Evolutionary conservation across 2,888 invertebrate species (phyloP).

Genomic region (Drosophila flavopinicola): DNA sequence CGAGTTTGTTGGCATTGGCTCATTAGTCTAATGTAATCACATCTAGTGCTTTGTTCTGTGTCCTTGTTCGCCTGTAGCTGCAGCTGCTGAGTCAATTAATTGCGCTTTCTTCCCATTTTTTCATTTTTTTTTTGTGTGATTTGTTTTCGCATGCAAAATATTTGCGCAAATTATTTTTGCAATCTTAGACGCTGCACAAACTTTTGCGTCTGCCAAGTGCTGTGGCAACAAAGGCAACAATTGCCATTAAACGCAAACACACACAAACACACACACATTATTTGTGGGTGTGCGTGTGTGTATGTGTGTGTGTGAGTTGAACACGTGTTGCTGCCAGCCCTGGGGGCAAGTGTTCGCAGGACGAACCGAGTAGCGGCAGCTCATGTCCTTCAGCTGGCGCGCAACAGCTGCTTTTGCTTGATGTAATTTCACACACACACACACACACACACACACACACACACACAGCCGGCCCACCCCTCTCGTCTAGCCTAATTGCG

Average conservation of each 20-base stretch:
- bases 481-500: slow-evolving; percentile 58
- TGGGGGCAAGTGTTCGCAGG: slow-evolving; percentile 25
- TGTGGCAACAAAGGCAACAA: slow-evolving; percentile 45
- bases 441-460: slow-evolving; percentile 1
- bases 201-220: slow-evolving; percentile 34
- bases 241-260: slow-evolving; percentile 53
- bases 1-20: slow-evolving; percentile 52
- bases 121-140: slow-evolving; percentile 3
- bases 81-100: slow-evolving; percentile 25
- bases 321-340: slow-evolving; percentile 65
- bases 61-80: slow-evolving; percentile 11
- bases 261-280: slow-evolving; percentile 3
- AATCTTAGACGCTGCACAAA: slow-evolving; percentile 36
- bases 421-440: slow-evolving; percentile 49
- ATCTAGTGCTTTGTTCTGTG: slow-evolving; percentile 38
- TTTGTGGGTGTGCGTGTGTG: background rate
- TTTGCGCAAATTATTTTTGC: slow-evolving; percentile 41
- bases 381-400: slow-evolving; percentile 35
- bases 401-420: slow-evolving; percentile 63
- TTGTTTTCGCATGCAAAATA: slow-evolving; percentile 29
- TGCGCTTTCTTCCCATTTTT: background rate
- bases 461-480: background rate
- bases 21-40: slow-evolving; percentile 67
- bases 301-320: slow-evolving; percentile 2
- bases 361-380: slow-evolving; percentile 19